A percentile compares a stretch with the other conserved stretches of the same genome.
Evolutionary conservation across 1,140 invertebrate genomes (phyloP).

Genomic region (Brachionus asplanchnoidis): DNA sequence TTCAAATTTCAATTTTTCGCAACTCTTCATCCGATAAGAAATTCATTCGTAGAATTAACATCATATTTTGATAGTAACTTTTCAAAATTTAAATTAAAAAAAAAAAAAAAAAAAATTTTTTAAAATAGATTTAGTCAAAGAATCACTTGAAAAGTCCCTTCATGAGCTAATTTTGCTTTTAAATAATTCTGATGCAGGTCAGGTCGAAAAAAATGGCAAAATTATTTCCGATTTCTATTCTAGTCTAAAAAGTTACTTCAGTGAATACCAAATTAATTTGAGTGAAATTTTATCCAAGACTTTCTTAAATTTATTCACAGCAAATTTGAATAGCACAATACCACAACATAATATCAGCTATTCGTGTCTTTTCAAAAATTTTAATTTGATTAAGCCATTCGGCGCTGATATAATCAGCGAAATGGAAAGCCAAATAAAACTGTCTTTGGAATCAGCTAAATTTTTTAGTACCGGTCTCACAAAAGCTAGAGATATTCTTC

Average conservation of each 20-base stretch:
- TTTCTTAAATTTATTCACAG: neutral
- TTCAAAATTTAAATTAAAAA: neutral
- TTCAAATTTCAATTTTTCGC: neutral
- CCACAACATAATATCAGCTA: neutral
- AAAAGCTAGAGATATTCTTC: neutral
- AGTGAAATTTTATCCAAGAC: neutral
- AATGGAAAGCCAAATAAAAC: neutral
- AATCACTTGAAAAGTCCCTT: neutral
- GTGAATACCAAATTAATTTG: conserved; percentile 26
- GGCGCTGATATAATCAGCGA: neutral
- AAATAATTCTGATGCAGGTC: neutral
- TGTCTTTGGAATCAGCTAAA: neutral
- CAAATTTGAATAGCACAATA: neutral
- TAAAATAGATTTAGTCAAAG: neutral
- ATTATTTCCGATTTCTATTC: neutral
- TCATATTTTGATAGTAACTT: neutral
- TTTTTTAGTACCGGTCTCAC: neutral
- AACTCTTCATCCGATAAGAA: neutral
- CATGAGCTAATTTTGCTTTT: neutral
- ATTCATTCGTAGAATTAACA: neutral
- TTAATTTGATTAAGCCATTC: neutral
- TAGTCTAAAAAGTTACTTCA: neutral
- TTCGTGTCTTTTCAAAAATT: neutral
- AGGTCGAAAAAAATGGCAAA: neutral
- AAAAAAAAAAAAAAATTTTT: neutral